phyloP scores from a whole-genome alignment of 2,113 vertebrate genomes.

The Pterocles orientalis region DNA sequence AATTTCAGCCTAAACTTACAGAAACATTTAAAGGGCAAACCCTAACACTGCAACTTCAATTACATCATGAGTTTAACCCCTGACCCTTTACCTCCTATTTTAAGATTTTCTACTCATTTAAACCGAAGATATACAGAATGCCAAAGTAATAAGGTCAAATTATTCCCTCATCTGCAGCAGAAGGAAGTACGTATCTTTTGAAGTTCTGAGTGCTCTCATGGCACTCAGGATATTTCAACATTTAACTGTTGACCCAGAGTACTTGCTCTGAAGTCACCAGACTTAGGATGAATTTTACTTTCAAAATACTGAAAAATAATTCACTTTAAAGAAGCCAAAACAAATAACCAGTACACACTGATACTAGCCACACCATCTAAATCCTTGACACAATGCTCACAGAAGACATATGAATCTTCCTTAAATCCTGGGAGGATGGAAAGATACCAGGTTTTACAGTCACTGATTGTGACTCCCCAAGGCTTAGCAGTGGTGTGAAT shows the following conservation, averaged over 20 bases:
- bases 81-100: not conserved
- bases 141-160: not conserved
- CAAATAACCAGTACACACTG: slow-evolving; percentile 11
- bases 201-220: not conserved
- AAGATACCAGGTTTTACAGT: not conserved
- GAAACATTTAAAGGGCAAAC: slow-evolving; percentile 6
- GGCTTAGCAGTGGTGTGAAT: not conserved
- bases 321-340: slow-evolving; percentile 37
- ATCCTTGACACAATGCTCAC: slow-evolving; percentile 26
- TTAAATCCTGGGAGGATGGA: slow-evolving; percentile 42
- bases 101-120: not conserved
- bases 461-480: not conserved
- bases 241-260: not conserved
- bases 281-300: not conserved
- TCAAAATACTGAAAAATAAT: not conserved
- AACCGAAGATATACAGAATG: not conserved
- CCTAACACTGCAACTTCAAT: not conserved
- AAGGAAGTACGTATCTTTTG: slow-evolving; percentile 14
- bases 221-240: not conserved
- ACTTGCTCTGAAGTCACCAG: not conserved
- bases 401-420: slow-evolving; percentile 40
- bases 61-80: not conserved
- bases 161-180: not conserved
- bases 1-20: not conserved
- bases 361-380: not conserved